These are phyloP conservation scores for Melanotaenia boesemani DNA, from an alignment of 2,797 vertebrate genomes.

Conservation along the genomic window DNA sequence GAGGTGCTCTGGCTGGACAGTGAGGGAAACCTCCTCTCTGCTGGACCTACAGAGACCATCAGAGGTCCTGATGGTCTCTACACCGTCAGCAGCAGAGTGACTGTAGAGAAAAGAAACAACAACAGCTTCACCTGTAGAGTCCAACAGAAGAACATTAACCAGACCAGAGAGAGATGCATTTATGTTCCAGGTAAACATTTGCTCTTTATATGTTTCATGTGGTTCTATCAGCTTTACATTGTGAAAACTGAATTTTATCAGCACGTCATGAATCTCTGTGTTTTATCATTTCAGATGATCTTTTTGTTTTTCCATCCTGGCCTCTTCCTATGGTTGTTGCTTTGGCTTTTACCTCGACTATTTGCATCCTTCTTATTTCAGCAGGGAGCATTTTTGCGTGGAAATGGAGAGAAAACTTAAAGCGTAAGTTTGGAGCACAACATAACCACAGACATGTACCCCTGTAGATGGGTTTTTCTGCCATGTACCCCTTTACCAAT, in stretches of 20 bases:
- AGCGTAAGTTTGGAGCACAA: neutral
- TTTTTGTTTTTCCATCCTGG: neutral
- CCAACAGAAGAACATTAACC: constrained; percentile 18
- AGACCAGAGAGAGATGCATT: neutral
- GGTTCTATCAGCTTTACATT: no score
- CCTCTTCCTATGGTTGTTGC: neutral
- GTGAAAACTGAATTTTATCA: no score
- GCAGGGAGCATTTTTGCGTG: neutral
- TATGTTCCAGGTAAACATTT: neutral
- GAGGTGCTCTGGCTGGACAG: neutral
- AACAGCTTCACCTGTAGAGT: constrained; percentile 33
- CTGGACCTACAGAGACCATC: constrained; percentile 24
- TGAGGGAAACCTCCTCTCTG: neutral
- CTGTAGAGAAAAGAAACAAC: constrained; percentile 21
- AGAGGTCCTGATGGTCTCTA: constrained; percentile 31
- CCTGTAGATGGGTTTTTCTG: no score
- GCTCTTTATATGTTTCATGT: no score
- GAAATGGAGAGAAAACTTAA: neutral
- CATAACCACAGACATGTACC: no score
- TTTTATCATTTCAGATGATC: neutral
- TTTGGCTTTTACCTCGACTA: neutral
- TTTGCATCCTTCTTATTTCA: accelerated
- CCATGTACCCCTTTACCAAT: no score
- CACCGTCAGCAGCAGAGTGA: constrained; percentile 31
- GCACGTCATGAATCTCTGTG: neutral